A percentile compares a stretch with the other conserved stretches of the same genome.
Conservation (phyloP, 2,113 vertebrate species). For the Heterochromis multidens region DNA sequence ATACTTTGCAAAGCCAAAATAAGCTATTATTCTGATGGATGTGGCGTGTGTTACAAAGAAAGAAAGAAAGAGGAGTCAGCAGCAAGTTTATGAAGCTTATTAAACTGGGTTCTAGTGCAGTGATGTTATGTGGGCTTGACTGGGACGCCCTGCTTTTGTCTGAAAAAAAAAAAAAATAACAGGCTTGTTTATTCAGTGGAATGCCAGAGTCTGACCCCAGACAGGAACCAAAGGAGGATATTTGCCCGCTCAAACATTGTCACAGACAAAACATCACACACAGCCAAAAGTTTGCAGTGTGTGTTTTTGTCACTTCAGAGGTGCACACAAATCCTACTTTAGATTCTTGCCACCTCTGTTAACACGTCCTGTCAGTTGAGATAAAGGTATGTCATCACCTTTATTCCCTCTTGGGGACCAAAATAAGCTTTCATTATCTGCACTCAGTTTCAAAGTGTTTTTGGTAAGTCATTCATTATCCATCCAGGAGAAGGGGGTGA, state of each 20-base stretch:
- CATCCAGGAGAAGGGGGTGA: background rate
- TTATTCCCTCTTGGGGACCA: background rate
- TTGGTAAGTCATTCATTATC: conserved; percentile 45
- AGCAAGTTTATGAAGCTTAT: conserved; percentile 32
- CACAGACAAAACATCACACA: conserved; percentile 56
- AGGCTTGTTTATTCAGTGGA: conserved; percentile 37
- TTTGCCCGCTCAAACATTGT: conserved; percentile 36
- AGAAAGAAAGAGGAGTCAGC: background rate
- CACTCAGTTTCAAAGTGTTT: conserved; percentile 1
- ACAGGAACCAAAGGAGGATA: conserved; percentile 50
- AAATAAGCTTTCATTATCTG: conserved; percentile 46
- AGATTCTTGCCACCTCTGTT: conserved; percentile 16
- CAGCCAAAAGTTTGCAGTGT: conserved; percentile 21
- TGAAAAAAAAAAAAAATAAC: conserved; percentile 32
- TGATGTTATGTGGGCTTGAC: conserved; percentile 33
- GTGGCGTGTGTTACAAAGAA: background rate
- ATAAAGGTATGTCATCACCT: conserved; percentile 32
- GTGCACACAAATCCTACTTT: conserved; percentile 30
- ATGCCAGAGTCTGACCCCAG: conserved; percentile 59
- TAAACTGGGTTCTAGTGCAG: conserved; percentile 22
- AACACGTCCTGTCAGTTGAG: conserved; percentile 21
- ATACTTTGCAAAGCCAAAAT: background rate
- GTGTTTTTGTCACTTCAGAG: conserved; percentile 22
- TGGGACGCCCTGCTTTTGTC: conserved; percentile 30
- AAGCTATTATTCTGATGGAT: background rate